phyloP scores from a whole-genome alignment of 2,113 vertebrate species.

The Dendrocopos noguchii region DNA sequence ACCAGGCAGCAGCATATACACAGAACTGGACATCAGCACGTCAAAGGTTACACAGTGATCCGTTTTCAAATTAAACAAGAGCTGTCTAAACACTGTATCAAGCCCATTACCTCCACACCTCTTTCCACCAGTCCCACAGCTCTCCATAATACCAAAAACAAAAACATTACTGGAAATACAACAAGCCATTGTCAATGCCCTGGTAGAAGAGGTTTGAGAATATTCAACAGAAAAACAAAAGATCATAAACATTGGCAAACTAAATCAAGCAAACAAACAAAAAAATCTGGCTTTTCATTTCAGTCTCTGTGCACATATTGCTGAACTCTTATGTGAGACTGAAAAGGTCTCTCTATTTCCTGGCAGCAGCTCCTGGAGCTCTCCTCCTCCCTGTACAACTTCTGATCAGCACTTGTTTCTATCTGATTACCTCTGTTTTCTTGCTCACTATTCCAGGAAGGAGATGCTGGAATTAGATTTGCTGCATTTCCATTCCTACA shows the following conservation, averaged over 20 bases:
- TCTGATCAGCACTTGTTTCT: slow-evolving; percentile 58
- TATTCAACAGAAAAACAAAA: neutral
- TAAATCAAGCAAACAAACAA: neutral
- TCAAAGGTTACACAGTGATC: neutral
- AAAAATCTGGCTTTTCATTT: neutral
- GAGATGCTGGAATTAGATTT: slow-evolving; percentile 56
- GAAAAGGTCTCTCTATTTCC: slow-evolving; percentile 22
- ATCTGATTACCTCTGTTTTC: slow-evolving; percentile 47
- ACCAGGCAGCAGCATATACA: neutral
- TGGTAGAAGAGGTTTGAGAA: neutral
- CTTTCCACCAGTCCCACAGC: neutral
- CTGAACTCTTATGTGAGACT: neutral
- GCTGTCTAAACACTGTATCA: neutral
- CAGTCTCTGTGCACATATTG: neutral
- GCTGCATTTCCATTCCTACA: slow-evolving; percentile 60
- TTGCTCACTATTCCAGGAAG: slow-evolving; percentile 58
- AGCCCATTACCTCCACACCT: neutral
- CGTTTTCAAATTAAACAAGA: neutral
- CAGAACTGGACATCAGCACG: neutral
- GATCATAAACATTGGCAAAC: neutral
- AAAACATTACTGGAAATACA: neutral
- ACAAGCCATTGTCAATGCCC: neutral
- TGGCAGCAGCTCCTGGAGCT: slow-evolving; percentile 20
- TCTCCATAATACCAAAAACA: neutral
- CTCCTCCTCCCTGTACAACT: neutral